Evolutionary conservation across 2,113 vertebrate species (phyloP).

Genomic region (Hemibagrus wyckioides): DNA sequence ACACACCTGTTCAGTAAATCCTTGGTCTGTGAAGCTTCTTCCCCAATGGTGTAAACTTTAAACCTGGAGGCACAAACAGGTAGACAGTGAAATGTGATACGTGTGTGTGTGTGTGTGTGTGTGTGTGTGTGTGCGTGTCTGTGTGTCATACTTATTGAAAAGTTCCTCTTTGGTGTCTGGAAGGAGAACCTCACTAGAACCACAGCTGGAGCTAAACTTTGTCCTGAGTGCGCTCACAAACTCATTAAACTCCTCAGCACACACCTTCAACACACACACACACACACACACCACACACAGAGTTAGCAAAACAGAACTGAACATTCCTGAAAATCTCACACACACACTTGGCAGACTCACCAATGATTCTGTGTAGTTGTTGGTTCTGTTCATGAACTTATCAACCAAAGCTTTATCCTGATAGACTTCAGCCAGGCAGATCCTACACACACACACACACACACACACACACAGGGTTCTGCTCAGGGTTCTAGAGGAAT

Average conservation of each 20-base stretch:
- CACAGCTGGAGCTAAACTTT: constrained; percentile 84
- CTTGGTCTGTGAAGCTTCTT: constrained; percentile 57
- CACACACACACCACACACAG: constrained; percentile 66
- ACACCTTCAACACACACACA: constrained; percentile 75
- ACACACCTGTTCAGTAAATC: constrained; percentile 64
- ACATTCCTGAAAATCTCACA: not conserved
- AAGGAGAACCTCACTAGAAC: constrained; percentile 69
- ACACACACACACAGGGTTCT: not conserved
- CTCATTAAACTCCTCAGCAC: constrained; percentile 82
- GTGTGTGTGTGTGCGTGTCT: constrained; percentile 5
- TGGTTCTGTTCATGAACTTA: constrained; percentile 76
- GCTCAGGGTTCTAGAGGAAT: not conserved
- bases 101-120: constrained; percentile 28
- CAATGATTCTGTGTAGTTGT: constrained; percentile 80
- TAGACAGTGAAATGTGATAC: not conserved
- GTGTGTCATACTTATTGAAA: constrained; percentile 77
- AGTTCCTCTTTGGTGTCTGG: constrained; percentile 86
- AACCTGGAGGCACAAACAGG: constrained; percentile 71
- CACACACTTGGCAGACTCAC: constrained; percentile 63
- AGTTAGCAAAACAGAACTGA: not conserved
- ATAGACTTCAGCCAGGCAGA: constrained; percentile 91
- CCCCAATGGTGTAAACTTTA: constrained; percentile 82
- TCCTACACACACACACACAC: constrained; percentile 71
- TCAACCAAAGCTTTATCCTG: constrained; percentile 86
- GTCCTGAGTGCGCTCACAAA: constrained; percentile 84